Evolutionary conservation across 2,113 vertebrate species (phyloP).

Genomic region (Sprattus sprattus): DNA sequence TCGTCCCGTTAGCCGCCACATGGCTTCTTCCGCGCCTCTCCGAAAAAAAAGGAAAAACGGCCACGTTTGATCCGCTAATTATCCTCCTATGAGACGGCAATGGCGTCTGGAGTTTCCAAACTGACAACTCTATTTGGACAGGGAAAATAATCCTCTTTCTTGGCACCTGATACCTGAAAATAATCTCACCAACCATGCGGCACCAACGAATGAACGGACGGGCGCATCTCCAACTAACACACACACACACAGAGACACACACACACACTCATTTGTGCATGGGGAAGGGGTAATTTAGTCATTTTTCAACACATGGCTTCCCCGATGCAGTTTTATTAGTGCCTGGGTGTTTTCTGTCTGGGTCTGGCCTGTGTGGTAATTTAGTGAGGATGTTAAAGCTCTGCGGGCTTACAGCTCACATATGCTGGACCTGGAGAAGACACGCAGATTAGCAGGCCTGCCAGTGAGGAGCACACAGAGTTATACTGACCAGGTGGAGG

Average conservation of each 20-base stretch:
- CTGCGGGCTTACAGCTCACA: conserved; percentile 23
- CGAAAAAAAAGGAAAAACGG: too few relatives aligned
- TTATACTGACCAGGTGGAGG: neutral
- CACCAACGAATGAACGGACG: conserved; percentile 55
- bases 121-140: conserved; percentile 76
- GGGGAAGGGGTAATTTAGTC: conserved; percentile 60
- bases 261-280: neutral
- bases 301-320: conserved; percentile 48
- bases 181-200: conserved; percentile 70
- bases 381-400: conserved; percentile 57
- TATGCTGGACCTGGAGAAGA: neutral
- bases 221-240: conserved; percentile 46
- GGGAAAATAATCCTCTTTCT: conserved; percentile 71
- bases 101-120: conserved; percentile 73
- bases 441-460: neutral
- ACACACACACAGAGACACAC: neutral
- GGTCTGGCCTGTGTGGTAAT: conserved; percentile 40
- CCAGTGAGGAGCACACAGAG: too few relatives aligned
- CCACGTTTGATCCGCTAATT: conserved; percentile 69
- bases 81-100: conserved; percentile 65
- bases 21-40: too few relatives aligned
- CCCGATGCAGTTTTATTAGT: conserved; percentile 56
- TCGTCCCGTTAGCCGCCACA: conserved; percentile 44
- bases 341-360: conserved; percentile 46
- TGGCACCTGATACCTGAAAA: conserved; percentile 72